A percentile compares a stretch with the other conserved stretches of the same genome.
Conservation (phyloP, 2,888 invertebrate genomes). For the Caenorhabditis wallacei region DNA sequence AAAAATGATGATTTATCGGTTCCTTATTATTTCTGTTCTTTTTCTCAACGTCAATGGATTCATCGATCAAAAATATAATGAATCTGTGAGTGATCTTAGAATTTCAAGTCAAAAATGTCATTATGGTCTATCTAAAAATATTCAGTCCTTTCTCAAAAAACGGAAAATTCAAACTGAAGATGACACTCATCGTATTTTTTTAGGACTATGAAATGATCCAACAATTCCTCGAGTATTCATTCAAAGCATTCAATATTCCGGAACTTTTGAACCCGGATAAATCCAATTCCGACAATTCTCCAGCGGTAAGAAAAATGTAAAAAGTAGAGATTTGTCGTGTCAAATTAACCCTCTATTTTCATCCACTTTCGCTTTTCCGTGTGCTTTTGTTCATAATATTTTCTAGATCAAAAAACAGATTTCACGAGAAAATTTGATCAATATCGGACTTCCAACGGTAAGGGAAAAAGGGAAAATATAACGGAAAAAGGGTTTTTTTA, state of each 20-base stretch:
- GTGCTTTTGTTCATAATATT: slow-evolving; percentile 40
- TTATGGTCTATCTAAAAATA: no score
- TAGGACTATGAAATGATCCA: slow-evolving; percentile 25
- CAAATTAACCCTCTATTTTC: slow-evolving; percentile 1
- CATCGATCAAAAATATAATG: slow-evolving; percentile 12
- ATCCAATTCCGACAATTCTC: background rate
- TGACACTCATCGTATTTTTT: no score
- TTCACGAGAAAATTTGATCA: slow-evolving; percentile 11
- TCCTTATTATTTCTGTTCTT: slow-evolving; percentile 5
- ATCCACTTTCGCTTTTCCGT: slow-evolving; percentile 43
- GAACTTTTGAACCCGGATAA: slow-evolving; percentile 33
- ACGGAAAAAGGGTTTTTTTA: background rate
- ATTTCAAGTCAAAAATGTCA: no score
- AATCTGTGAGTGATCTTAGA: slow-evolving; percentile 15
- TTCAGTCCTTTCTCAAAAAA: no score
- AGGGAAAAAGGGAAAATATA: background rate
- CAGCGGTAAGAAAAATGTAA: slow-evolving; percentile 29
- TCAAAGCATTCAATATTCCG: slow-evolving; percentile 35
- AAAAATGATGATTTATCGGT: background rate
- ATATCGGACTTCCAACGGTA: slow-evolving; percentile 38
- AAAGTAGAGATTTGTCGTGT: slow-evolving; percentile 9
- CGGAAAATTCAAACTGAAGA: no score
- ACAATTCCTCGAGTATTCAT: slow-evolving; percentile 8
- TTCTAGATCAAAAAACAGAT: slow-evolving; percentile 30
- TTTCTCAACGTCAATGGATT: background rate